Conservation (phyloP, 2,888 invertebrate species). For the Timandra comae region DNA sequence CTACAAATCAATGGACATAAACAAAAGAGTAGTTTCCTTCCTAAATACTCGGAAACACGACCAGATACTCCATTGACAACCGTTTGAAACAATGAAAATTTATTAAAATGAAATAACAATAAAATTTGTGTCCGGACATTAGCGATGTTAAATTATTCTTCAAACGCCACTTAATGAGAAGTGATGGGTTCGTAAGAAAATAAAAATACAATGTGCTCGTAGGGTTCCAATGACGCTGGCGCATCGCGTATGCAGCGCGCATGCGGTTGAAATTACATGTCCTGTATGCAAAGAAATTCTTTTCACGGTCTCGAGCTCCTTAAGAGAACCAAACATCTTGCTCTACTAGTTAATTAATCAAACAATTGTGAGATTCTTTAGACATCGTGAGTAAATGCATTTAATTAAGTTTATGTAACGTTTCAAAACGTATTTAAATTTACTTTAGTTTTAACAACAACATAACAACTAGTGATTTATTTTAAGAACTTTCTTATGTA, state of each 20-base stretch:
- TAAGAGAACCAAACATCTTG: not conserved
- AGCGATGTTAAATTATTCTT: slow-evolving; percentile 73
- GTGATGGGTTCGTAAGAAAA: slow-evolving; percentile 76
- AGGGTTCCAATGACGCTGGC: slow-evolving; percentile 45
- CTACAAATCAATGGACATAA: slow-evolving; percentile 42
- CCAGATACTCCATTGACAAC: slow-evolving; percentile 46
- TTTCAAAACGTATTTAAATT: no score
- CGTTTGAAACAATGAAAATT: slow-evolving; percentile 62
- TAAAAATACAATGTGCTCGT: slow-evolving; percentile 62
- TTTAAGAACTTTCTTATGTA: no score
- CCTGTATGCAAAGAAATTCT: slow-evolving; percentile 64
- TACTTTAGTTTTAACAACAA: no score
- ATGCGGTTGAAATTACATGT: slow-evolving; percentile 63
- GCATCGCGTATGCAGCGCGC: slow-evolving; percentile 64
- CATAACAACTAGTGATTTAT: no score
- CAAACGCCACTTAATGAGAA: slow-evolving; percentile 76
- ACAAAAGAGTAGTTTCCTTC: slow-evolving; percentile 58
- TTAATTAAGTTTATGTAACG: no score
- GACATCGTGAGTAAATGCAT: not conserved
- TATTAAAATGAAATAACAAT: slow-evolving; percentile 77
- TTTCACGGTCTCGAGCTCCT: slow-evolving; percentile 29
- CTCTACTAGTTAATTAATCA: no score
- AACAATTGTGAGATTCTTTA: no score
- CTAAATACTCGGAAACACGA: slow-evolving; percentile 55
- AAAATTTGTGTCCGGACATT: slow-evolving; percentile 76